Conservation (phyloP, 2,888 invertebrate genomes). For the Horisme vitalbata region DNA sequence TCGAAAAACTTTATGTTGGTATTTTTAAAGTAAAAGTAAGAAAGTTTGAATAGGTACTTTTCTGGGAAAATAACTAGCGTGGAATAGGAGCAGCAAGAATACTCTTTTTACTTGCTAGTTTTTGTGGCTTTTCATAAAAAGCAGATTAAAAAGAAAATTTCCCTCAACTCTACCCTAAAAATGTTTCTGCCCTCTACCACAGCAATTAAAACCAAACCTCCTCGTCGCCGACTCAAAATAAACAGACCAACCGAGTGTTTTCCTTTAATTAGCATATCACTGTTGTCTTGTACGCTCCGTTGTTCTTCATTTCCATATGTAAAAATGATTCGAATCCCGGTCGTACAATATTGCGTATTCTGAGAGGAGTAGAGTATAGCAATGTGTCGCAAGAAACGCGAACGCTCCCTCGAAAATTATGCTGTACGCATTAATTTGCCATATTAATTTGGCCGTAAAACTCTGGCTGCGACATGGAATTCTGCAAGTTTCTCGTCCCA, state of each 20-base stretch:
- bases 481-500: conserved; percentile 75
- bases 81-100: too few species aligned
- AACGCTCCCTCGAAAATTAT: conserved; percentile 75
- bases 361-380: conserved; percentile 28
- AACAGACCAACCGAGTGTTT: conserved; percentile 71
- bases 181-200: conserved; percentile 17
- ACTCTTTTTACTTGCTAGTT: too few species aligned
- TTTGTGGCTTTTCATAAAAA: too few species aligned
- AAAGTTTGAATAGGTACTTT: too few species aligned
- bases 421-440: conserved; percentile 83
- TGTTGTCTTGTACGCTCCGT: conserved; percentile 76
- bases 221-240: conserved; percentile 67
- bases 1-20: background rate
- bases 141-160: background rate
- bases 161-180: background rate
- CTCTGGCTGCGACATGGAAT: conserved; percentile 81
- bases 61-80: too few species aligned
- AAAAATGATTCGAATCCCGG: conserved; percentile 76
- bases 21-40: too few species aligned
- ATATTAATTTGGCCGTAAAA: conserved; percentile 84
- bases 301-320: conserved; percentile 80
- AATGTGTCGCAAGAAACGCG: conserved; percentile 64
- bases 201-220: conserved; percentile 40
- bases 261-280: conserved; percentile 81
- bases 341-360: conserved; percentile 30